Base-by-base conservation (phyloP, 2,113 vertebrate species). In the Tichodroma muraria region DNA sequence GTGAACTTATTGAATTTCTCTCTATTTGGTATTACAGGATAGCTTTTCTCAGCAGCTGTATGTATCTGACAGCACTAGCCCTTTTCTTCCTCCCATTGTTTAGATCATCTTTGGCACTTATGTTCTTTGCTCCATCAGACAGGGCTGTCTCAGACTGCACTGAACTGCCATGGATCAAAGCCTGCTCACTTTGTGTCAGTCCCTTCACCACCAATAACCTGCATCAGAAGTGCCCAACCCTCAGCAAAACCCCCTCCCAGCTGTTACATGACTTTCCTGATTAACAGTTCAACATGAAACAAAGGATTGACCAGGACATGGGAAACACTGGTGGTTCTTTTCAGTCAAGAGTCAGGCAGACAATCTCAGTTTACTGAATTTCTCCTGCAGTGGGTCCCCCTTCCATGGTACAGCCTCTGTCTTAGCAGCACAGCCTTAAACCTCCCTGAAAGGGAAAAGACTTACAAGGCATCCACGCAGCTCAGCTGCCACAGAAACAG, bases 1-100 rank as follows among this genome's bases (percentile, higher is more conserved):
- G 64, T 81, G 85, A 95, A 84, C 76, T 95, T 93, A 91, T 30
- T 94, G 90, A 83, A 90, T 95, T 96, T 93, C 72, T 75, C 72
- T 81, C 6, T 57, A 49, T 47, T 68, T 86, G 64, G 50, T 86
- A 73, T 73, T 95, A 64, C 85, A 78, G 50, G 76, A 59, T 24
- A 68, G 96, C 68, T 94, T 93, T 94, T 94, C 90, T 84, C 80
- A 53, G 71, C 77, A 84, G 52, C 6, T 10, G 7, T 28, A 18
- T 64, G 50, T 56, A 38, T 80, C 68, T 93, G 91, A 94, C 71
- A 83, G 81, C 79, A 60, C 28, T 8, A 80, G 76, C 11, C 76
- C 60, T 86, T 94, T 84, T 90, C 92, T 93, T 92, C 65, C 42
- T 81, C 60, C 61, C 10, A 1, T 45, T 76, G 47, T 88, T 92